These are phyloP conservation scores for Uloborus plumipes DNA, from an alignment of 2,888 invertebrate genomes.

Conservation along the genomic window DNA sequence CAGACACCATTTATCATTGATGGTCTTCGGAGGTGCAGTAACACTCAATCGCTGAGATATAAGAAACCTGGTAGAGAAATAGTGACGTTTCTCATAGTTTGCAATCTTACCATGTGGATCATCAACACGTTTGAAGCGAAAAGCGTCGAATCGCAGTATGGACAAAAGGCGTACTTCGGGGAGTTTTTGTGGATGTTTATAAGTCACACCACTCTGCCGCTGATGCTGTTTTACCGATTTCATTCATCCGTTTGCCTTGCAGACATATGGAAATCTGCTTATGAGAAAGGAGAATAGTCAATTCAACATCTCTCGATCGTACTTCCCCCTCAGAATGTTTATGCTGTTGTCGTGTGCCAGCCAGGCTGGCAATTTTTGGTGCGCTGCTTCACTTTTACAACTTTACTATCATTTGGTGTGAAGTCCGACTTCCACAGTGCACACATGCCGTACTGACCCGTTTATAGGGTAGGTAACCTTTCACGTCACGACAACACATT, in stretches of 20 bases:
- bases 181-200: conserved; percentile 80
- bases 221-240: conserved; percentile 84
- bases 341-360: no score
- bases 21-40: conserved; percentile 80
- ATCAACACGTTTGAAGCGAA: conserved; percentile 80
- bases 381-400: no score
- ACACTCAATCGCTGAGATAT: conserved; percentile 76
- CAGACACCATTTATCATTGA: conserved; percentile 83
- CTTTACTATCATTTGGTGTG: no score
- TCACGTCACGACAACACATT: no score
- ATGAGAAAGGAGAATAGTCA: conserved; percentile 75
- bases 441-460: no score
- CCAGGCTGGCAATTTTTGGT: no score
- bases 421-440: no score
- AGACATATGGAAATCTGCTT: conserved; percentile 84
- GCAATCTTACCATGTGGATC: conserved; percentile 84
- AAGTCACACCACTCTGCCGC: conserved; percentile 80
- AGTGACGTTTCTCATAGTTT: conserved; percentile 82
- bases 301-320: background rate
- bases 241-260: conserved; percentile 84
- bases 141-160: conserved; percentile 74
- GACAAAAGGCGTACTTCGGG: conserved; percentile 80
- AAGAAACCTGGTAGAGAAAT: conserved; percentile 82
- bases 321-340: no score
- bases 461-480: no score